A percentile compares a stretch with the other conserved stretches of the same genome.
Conservation (phyloP, 1,140 invertebrate species). For the Atta cephalotes region DNA sequence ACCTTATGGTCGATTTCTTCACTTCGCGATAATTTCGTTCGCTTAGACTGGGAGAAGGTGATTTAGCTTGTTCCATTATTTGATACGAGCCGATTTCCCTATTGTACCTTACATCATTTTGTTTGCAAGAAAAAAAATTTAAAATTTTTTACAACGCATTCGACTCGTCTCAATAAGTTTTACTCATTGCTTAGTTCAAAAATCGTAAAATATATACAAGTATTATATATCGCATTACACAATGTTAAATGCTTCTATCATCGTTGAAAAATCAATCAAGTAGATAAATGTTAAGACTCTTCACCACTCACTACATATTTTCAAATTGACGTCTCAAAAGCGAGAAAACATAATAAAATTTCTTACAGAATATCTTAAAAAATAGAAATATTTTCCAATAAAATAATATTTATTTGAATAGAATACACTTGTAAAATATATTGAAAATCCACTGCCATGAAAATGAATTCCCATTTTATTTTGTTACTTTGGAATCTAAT, state of each 20-base stretch:
- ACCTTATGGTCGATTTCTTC: constrained; percentile 60
- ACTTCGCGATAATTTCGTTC: constrained; percentile 64
- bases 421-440: too few relatives aligned
- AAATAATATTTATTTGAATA: too few relatives aligned
- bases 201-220: neutral
- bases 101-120: neutral
- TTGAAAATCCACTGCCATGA: too few relatives aligned
- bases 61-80: constrained; percentile 33
- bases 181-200: neutral
- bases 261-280: neutral
- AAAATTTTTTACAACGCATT: neutral
- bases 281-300: neutral
- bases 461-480: too few relatives aligned
- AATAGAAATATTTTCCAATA: too few relatives aligned
- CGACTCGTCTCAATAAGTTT: neutral
- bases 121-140: neutral
- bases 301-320: too few relatives aligned
- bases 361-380: too few relatives aligned
- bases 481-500: too few relatives aligned
- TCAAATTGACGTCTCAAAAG: too few relatives aligned
- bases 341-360: too few relatives aligned
- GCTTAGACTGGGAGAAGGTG: constrained; percentile 33
- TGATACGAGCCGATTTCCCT: constrained; percentile 18
- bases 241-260: neutral
- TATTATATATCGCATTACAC: neutral